phyloP scores from a whole-genome alignment of 1,140 invertebrate genomes.

The Fopius arisanus region DNA sequence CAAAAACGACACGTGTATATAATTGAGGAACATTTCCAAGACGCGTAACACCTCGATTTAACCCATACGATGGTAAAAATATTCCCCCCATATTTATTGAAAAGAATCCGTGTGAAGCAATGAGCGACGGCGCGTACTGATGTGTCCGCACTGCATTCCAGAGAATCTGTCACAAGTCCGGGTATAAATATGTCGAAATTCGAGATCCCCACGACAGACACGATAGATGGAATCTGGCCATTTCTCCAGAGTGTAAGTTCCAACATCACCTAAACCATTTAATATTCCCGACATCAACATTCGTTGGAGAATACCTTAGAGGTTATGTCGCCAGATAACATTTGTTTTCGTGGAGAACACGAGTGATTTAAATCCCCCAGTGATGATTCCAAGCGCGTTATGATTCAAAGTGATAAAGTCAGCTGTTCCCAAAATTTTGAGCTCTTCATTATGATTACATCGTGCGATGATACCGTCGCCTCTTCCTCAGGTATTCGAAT shows the following conservation, averaged over 20 bases:
- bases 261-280: background rate
- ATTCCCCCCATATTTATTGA: background rate
- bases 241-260: constrained; percentile 60
- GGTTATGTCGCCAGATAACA: constrained; percentile 15
- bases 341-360: too few species aligned
- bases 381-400: too few species aligned
- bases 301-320: background rate
- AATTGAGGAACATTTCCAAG: too few species aligned
- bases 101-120: background rate
- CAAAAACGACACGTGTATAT: too few species aligned
- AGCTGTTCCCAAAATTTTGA: too few species aligned
- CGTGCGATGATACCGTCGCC: too few species aligned
- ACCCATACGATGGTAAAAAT: background rate
- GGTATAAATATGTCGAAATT: constrained; percentile 36
- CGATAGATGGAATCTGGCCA: constrained; percentile 57
- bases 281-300: background rate
- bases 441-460: too few species aligned
- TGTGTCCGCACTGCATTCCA: background rate
- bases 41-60: too few species aligned
- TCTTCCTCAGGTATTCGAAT: too few species aligned
- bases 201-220: constrained; percentile 45
- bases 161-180: background rate
- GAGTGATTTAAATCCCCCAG: too few species aligned
- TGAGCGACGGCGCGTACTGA: background rate
- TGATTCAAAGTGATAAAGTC: too few species aligned